A percentile compares a stretch with the other conserved stretches of the same genome.
phyloP scores from a whole-genome alignment of 1,140 invertebrate genomes.

The Temnothorax longispinosus region DNA sequence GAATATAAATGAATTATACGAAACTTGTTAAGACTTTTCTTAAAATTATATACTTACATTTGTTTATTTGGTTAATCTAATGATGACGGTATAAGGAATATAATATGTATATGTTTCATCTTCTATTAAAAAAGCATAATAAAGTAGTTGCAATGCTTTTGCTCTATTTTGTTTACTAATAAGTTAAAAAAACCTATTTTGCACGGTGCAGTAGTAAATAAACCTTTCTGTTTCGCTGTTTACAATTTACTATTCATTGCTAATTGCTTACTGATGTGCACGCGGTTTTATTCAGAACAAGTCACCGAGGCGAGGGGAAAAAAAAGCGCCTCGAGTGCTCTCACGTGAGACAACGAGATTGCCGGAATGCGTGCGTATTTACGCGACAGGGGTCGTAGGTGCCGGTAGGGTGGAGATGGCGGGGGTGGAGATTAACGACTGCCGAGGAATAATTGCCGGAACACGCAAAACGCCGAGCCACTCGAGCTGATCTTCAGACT shows the following conservation, averaged over 20 bases:
- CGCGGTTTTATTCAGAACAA: not conserved
- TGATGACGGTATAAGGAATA: too few species aligned
- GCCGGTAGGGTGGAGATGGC: not conserved
- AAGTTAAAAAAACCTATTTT: not conserved
- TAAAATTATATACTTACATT: not conserved
- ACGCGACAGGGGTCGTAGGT: constrained; percentile 40
- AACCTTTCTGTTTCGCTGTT: not conserved
- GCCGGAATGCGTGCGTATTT: constrained; percentile 72
- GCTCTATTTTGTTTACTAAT: not conserved
- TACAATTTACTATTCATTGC: not conserved
- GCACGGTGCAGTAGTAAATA: not conserved
- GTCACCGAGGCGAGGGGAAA: not conserved
- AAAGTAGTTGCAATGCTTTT: not conserved
- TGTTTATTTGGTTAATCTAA: not conserved
- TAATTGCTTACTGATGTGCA: constrained; percentile 1
- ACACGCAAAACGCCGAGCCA: constrained; percentile 79
- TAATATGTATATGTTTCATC: too few species aligned
- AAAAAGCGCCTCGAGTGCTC: constrained; percentile 65
- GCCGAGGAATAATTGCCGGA: constrained; percentile 79
- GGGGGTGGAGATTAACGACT: constrained; percentile 72
- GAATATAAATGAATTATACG: not conserved
- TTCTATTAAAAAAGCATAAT: not conserved
- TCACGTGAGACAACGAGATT: constrained; percentile 74
- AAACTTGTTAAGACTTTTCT: not conserved
- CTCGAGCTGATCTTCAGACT: constrained; percentile 79